Percentiles rank a stretch among this genome's conserved stretches.
phyloP scores from a whole-genome alignment of 1,140 invertebrate species.

The Phenacoccus solenopsis region DNA sequence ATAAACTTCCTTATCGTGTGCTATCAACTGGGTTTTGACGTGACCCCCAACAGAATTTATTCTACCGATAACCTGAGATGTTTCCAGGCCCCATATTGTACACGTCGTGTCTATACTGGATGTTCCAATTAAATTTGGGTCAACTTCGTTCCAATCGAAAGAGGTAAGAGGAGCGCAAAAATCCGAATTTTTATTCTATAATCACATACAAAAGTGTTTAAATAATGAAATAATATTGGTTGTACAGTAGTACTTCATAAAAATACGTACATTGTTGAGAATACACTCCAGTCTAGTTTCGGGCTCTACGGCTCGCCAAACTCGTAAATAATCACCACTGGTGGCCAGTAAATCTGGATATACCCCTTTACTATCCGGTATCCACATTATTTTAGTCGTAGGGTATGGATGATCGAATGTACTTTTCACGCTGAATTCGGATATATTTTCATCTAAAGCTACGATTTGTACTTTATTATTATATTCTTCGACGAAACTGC shows the following conservation, averaged over 20 bases:
- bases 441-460: slow-evolving; percentile 94
- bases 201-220: slow-evolving; percentile 22
- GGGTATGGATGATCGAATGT: slow-evolving; percentile 99
- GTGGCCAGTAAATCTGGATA: slow-evolving; percentile 81
- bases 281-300: slow-evolving; percentile 91
- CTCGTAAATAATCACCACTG: slow-evolving; percentile 90
- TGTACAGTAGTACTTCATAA: background rate
- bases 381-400: slow-evolving; percentile 99
- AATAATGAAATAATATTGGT: background rate
- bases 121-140: slow-evolving; percentile 95
- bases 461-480: slow-evolving; percentile 99
- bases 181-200: slow-evolving; percentile 92
- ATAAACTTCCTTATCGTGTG: slow-evolving; percentile 99
- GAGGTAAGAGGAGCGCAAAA: slow-evolving; percentile 98
- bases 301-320: slow-evolving; percentile 88
- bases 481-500: slow-evolving; percentile 99
- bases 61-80: slow-evolving; percentile 71
- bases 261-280: slow-evolving; percentile 67
- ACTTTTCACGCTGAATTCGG: slow-evolving; percentile 88
- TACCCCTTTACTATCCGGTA: slow-evolving; percentile 92
- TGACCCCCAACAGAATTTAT: slow-evolving; percentile 87
- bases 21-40: slow-evolving; percentile 97
- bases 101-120: slow-evolving; percentile 99
- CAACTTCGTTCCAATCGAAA: slow-evolving; percentile 99
- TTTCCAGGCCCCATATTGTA: slow-evolving; percentile 98